Conservation (phyloP, 2,797 vertebrate genomes). For the Platyrinchus mystaceus region DNA sequence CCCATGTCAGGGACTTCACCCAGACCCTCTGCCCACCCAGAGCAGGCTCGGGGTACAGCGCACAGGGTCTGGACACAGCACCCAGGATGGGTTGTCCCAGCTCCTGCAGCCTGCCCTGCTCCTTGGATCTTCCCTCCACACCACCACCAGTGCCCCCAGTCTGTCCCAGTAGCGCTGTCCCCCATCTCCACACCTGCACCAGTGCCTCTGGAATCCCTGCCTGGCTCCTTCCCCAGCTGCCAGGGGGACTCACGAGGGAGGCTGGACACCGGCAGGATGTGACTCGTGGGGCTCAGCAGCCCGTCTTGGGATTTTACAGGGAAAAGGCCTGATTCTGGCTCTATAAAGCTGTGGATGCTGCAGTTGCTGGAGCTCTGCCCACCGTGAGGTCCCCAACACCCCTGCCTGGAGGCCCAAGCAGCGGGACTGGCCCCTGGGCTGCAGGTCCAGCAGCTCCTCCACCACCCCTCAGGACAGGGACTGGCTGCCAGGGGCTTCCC, state of each 20-base stretch:
- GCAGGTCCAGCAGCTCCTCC: not conserved
- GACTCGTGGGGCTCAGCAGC: not conserved
- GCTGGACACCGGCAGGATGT: not conserved
- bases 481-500: not conserved
- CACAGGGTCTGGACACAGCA: not conserved
- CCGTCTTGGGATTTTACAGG: not conserved
- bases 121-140: not conserved
- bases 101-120: not conserved
- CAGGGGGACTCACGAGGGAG: not conserved
- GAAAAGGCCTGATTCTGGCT: not conserved
- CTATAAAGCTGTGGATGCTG: not conserved
- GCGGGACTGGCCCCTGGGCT: accelerated
- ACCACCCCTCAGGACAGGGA: not conserved
- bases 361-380: not conserved
- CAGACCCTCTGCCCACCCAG: not conserved
- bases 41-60: too few relatives aligned
- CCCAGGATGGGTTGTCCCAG: not conserved
- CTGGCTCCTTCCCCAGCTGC: not conserved
- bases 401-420: not conserved
- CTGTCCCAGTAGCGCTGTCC: not conserved
- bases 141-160: not conserved
- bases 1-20: not conserved
- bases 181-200: not conserved
- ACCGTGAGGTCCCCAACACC: accelerated
- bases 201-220: not conserved